These are phyloP conservation scores for Megalops cyprinoides DNA, from an alignment of 2,797 vertebrate genomes.

Conservation along the genomic window DNA sequence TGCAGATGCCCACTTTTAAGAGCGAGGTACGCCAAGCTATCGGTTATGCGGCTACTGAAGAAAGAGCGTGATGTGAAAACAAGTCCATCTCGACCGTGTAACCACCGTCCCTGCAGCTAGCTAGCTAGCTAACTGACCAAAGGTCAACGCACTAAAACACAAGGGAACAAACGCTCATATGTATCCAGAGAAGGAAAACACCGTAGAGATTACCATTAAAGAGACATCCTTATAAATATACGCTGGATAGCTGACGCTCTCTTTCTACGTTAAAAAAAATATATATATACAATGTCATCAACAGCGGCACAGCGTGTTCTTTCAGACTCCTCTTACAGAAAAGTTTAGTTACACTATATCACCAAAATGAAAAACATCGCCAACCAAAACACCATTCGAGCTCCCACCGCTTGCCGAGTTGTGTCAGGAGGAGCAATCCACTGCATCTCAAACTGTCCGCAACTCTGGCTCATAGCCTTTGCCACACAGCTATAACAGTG, in stretches of 20 bases:
- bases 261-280: not conserved
- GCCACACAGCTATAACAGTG: not conserved
- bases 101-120: not conserved
- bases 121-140: not conserved
- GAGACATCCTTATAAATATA: too few species aligned
- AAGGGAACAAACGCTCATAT: not conserved
- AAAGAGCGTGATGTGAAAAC: not conserved
- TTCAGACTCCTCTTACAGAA: not conserved
- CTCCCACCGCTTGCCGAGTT: not conserved
- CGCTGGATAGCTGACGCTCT: not conserved
- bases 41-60: not conserved
- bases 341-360: not conserved
- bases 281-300: not conserved
- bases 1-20: too few species aligned
- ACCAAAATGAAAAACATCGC: not conserved
- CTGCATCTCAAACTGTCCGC: not conserved
- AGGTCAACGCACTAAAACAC: not conserved
- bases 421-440: not conserved
- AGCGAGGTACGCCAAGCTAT: not conserved
- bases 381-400: not conserved
- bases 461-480: not conserved
- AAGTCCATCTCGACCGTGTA: not conserved
- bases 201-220: not conserved
- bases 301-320: not conserved
- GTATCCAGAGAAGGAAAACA: not conserved